Conservation (phyloP, 2,888 invertebrate species). For the Dexiosoma caninum region DNA sequence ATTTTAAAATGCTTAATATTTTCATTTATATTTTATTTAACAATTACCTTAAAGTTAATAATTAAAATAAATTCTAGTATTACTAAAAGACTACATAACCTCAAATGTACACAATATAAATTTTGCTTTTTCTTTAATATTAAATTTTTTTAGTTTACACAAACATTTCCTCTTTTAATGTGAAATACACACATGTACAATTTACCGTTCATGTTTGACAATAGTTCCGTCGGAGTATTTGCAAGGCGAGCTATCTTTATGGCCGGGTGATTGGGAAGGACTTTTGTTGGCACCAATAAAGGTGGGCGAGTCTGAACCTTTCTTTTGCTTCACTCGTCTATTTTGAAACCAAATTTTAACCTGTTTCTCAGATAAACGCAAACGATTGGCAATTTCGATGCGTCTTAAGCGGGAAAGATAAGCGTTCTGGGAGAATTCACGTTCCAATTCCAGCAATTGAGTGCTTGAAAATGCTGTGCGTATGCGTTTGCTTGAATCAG, state of each 20-base stretch:
- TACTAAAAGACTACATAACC: slow-evolving; percentile 41
- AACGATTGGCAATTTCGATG: slow-evolving; percentile 94
- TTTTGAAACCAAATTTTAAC: slow-evolving; percentile 97
- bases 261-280: slow-evolving; percentile 46
- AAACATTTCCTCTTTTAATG: neutral
- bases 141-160: slow-evolving; percentile 31
- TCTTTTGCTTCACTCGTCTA: slow-evolving; percentile 94
- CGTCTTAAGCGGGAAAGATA: slow-evolving; percentile 92
- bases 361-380: slow-evolving; percentile 94
- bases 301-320: slow-evolving; percentile 82
- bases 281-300: slow-evolving; percentile 68
- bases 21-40: neutral
- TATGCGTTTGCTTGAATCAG: slow-evolving; percentile 90
- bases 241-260: slow-evolving; percentile 18
- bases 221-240: slow-evolving; percentile 19
- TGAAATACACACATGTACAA: neutral
- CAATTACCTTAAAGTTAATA: neutral
- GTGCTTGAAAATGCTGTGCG: slow-evolving; percentile 96
- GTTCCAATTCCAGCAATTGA: slow-evolving; percentile 90
- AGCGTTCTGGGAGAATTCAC: slow-evolving; percentile 93
- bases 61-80: slow-evolving; percentile 18
- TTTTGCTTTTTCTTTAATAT: slow-evolving; percentile 1
- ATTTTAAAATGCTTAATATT: no score
- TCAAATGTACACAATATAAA: slow-evolving; percentile 11
- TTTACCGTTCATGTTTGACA: slow-evolving; percentile 44